These are phyloP conservation scores for Protula sp. DNA, from an alignment of 2,888 invertebrate species.

Conservation along the genomic window DNA sequence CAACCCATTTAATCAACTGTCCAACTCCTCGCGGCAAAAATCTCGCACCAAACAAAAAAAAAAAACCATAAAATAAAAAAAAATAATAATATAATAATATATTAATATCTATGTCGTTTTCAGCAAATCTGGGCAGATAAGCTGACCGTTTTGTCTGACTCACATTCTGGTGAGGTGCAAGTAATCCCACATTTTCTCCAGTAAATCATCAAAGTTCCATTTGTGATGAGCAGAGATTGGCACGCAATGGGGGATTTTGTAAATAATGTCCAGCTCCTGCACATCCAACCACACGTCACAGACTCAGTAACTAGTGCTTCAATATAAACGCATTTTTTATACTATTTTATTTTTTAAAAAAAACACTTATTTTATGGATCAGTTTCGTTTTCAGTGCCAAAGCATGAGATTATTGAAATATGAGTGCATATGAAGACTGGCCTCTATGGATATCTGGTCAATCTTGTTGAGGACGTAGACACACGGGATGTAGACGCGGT, in stretches of 20 bases:
- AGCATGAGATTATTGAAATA: too few relatives aligned
- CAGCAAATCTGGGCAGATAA: too few relatives aligned
- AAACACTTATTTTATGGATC: neutral
- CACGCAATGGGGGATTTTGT: conserved; percentile 99
- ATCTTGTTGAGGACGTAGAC: conserved; percentile 99
- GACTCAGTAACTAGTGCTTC: neutral
- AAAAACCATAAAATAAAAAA: too few relatives aligned
- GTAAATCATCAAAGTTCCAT: conserved; percentile 96
- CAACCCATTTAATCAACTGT: too few relatives aligned
- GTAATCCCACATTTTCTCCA: conserved; percentile 98
- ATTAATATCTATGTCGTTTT: too few relatives aligned
- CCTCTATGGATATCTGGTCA: conserved; percentile 64
- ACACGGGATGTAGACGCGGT: conserved; percentile 95
- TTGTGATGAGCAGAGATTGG: conserved; percentile 99
- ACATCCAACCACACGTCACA: too few relatives aligned
- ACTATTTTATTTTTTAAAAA: neutral
- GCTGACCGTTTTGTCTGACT: too few relatives aligned
- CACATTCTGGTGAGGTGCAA: conserved; percentile 87
- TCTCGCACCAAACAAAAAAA: too few relatives aligned
- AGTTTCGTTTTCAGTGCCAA: neutral
- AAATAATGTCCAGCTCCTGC: conserved; percentile 93
- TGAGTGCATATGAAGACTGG: too few relatives aligned
- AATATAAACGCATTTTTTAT: neutral
- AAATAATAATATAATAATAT: too few relatives aligned
- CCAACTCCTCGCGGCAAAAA: too few relatives aligned